Evolutionary conservation across 1,140 invertebrate genomes (phyloP), one percentile per base, ranked within the genome.

Genomic region (Agrilus planipennis): DNA sequence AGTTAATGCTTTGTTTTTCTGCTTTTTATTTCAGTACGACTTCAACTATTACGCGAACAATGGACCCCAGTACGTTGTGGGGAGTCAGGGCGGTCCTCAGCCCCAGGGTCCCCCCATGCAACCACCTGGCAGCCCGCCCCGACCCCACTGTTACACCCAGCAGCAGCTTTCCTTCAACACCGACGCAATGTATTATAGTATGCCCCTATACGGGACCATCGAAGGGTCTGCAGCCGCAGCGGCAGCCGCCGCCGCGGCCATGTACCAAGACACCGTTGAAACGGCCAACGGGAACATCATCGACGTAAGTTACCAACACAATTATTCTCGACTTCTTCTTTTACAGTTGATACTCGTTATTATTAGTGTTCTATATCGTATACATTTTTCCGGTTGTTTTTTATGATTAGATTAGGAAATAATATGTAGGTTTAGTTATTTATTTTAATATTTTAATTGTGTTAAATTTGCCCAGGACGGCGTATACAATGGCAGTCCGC

Each of bases 1-100:
- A n/a, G n/a, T n/a, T n/a, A n/a, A n/a, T n/a, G n/a, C n/a, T n/a
- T n/a, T n/a, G n/a, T n/a, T n/a, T n/a, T n/a, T n/a, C n/a, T n/a
- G n/a, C n/a, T n/a, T n/a, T n/a, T 39, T 21, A 37, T 42, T 42
- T 12, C 41, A 61, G 59, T 60, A 55, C 40, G 57, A 61, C n/a
- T 58, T 54, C 49, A 50, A 51, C 39, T 54, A 55, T 34, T 61
- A 57, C 40, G 34, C 50, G 7, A 52, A 53, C 37, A 56, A 54
- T 29, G 53, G 44, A 6, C 14, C 45, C 5, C 53, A 53, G 32
- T 56, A 53, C 44, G 46, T 55, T 45, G 45, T 52, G 30, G 50
- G 51, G 7, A 41, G 39, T 34, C 39, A 51, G 47, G 41, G 42
- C 28, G 47, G 47, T 9, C 45, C 49, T 14, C 30, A 29, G 18